Evolutionary conservation across 53 echinoderm and acorn worm genomes (phyloP), one percentile per base, ranked within the genome.

Genomic region (Luidia sarsii): DNA sequence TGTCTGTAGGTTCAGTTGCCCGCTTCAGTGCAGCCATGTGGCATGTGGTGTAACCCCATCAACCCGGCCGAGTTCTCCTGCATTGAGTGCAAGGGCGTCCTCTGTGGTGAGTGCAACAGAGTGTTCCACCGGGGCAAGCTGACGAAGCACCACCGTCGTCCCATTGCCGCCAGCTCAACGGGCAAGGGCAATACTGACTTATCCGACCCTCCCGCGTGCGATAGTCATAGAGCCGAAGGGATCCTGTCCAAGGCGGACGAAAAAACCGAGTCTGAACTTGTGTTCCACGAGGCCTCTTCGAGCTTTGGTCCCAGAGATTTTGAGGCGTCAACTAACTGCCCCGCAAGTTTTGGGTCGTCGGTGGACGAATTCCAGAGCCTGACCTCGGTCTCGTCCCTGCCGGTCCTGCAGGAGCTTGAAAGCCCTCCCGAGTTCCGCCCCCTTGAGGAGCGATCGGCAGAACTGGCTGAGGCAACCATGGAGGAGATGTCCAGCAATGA

Each of bases 31-130:
- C 73, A 74, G 46, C 63, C 67, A 68, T 92, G 95, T 92, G 89
- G 84, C 9, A 90, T 92, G 77, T 92, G 92, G 88, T 92, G 92
- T 65, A 85, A 82, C 41, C 95, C 95, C 13, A 80, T 87, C 57
- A 95, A 90, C 51, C 79, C 85, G 60, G 95, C 92, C 29, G 88
- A 87, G 60, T 88, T 52, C 53, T 87, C 83, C 16, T 95, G 95
- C 30, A 57, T 90, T 69, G 92, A 95, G 39, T 95, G 95, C 68
- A 91, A 86, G 71, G 81, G 79, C 49, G 74, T 89, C 30, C 57
- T 92, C n/a, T 95, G 95, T 39, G 50, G 49, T 32, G 95, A 95
- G 29, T 95, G 95, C 69, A 95, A 95, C 74, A 67, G 50, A 32
- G 87, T 70, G 57, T 89, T 87, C 61, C 95, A 95, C 62, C 68